phyloP scores from a whole-genome alignment of 2,888 invertebrate species.

The Agonopterix alstromeriana region DNA sequence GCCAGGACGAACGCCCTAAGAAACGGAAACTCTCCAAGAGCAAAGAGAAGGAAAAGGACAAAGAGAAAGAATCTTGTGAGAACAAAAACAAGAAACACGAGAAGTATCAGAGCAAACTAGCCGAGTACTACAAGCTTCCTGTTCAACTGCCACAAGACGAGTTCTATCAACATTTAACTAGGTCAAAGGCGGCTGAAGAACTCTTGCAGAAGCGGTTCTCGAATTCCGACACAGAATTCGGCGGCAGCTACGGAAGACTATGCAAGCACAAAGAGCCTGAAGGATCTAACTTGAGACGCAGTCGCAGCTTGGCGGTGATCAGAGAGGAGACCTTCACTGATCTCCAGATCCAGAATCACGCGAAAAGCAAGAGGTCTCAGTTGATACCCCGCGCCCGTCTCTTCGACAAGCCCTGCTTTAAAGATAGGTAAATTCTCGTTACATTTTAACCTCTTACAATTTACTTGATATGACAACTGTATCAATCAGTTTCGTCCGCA shows the following conservation, averaged over 20 bases:
- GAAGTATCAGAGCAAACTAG: conserved; percentile 68
- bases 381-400: conserved; percentile 88
- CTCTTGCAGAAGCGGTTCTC: conserved; percentile 61
- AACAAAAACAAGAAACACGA: conserved; percentile 64
- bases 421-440: conserved; percentile 78
- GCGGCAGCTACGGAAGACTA: conserved; percentile 65
- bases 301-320: conserved; percentile 85
- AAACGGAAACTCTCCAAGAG: conserved; percentile 59
- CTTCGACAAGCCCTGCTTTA: conserved; percentile 84
- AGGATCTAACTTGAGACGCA: conserved; percentile 78
- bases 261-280: conserved; percentile 70
- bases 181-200: conserved; percentile 66
- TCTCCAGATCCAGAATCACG: conserved; percentile 79
- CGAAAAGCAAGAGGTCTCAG: conserved; percentile 82
- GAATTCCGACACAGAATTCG: conserved; percentile 67
- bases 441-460: not conserved
- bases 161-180: conserved; percentile 66
- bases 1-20: conserved; percentile 62
- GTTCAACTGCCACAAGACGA: conserved; percentile 69
- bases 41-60: conserved; percentile 43
- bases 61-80: conserved; percentile 32
- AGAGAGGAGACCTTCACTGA: conserved; percentile 86
- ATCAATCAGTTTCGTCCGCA: no score
- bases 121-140: conserved; percentile 66
- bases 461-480: not conserved